phyloP scores from a whole-genome alignment of 2,888 invertebrate species.

The Dinocampus coccinellae region DNA sequence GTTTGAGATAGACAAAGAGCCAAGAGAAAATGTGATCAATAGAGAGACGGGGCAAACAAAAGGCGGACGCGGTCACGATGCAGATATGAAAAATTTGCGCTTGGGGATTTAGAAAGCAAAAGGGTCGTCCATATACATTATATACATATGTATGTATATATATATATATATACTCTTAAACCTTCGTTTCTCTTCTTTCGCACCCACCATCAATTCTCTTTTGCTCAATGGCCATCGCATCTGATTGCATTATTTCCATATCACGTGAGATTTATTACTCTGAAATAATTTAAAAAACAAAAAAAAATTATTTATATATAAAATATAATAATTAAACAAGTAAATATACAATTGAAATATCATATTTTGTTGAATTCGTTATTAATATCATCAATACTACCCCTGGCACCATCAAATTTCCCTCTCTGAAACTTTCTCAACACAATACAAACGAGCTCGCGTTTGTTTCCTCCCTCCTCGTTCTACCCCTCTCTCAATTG shows the following conservation, averaged over 20 bases:
- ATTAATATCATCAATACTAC: constrained; percentile 54
- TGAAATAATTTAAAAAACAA: too few species aligned
- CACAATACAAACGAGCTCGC: background rate
- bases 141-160: background rate
- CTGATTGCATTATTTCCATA: constrained; percentile 6
- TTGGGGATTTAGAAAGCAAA: constrained; percentile 18
- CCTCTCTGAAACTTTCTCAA: constrained; percentile 27
- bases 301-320: too few species aligned
- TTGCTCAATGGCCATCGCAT: constrained; percentile 32
- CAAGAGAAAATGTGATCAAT: constrained; percentile 69
- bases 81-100: constrained; percentile 51
- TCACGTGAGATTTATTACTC: background rate
- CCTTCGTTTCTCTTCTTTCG: background rate
- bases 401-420: constrained; percentile 28
- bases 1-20: background rate
- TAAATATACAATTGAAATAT: too few species aligned
- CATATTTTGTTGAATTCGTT: constrained; percentile 18
- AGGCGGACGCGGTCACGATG: constrained; percentile 57
- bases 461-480: background rate
- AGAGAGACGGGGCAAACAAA: constrained; percentile 65
- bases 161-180: background rate
- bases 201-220: constrained; percentile 34
- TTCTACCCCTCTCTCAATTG: too few species aligned
- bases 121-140: background rate
- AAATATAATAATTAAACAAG: too few species aligned